Evolutionary conservation across 2,797 vertebrate species (phyloP), one percentile per base, ranked within the genome.

Genomic region (Prunella strophiata): DNA sequence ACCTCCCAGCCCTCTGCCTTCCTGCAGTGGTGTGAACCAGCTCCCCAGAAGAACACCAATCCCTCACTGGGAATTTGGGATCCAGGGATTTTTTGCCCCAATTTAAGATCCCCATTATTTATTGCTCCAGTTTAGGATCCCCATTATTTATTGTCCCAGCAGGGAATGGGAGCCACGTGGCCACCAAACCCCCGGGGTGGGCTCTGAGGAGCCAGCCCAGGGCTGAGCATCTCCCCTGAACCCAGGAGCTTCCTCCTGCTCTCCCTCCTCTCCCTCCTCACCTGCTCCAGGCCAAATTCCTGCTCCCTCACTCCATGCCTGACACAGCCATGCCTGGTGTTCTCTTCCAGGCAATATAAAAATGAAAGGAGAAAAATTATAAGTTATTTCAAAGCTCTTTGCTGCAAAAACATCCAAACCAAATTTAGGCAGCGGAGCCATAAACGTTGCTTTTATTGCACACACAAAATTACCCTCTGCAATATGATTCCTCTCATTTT

Each of bases 391-490:
- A 85, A 94, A 95, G 85, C 45, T 19, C 75, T 95, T 50, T 2
- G n/a, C 90, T 92, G 91, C 86, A 82, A 89, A 90, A 94, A 59
- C 45, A 45, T n/a, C 70, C 67, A 34, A 40, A 23, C 21, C 59
- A 7, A 90, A 85, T 91, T 89, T 36, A 89, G 16, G 4, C 67
- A 19, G 71, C 50, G 7, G 51, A 40, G 52, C 80, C 72, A 65
- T 80, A 94, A 94, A 89, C 40, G 74, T 85, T 54, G 59, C 52
- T 61, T 95, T 97, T 96, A 96, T 94, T 93, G 68, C 71, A 20
- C 81, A 8, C 65, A 45, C 52, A 26, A 20, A 94, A 74, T 67
- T 54, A 17, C 84, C 88, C 81, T 47, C 63, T 91, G 95, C 95
- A 93, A 96, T 71, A 21, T 12, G 74, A 87, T 63, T 67, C 92